A percentile compares a stretch with the other conserved stretches of the same genome.
Conservation (phyloP, 2,888 invertebrate species). For the Cheilosia soror region DNA sequence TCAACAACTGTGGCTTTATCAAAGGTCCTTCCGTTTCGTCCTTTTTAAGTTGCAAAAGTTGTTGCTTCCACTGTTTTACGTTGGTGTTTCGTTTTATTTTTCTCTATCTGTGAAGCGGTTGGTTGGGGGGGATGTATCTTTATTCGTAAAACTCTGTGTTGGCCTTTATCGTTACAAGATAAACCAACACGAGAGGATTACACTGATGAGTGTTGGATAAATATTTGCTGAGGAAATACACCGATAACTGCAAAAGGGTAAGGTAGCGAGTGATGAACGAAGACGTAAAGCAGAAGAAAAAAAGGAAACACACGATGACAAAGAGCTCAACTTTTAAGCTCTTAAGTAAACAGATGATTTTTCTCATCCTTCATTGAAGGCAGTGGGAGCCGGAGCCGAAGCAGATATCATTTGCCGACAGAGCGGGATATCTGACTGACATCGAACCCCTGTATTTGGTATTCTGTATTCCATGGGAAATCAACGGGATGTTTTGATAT, state of each 20-base stretch:
- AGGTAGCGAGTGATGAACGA: conserved; percentile 16
- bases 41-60: conserved; percentile 44
- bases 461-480: conserved; percentile 68
- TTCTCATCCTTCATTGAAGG: conserved; percentile 55
- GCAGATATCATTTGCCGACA: conserved; percentile 28
- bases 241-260: conserved; percentile 55
- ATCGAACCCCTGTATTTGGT: conserved; percentile 36
- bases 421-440: conserved; percentile 63
- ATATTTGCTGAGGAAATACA: conserved; percentile 73
- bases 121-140: conserved; percentile 37
- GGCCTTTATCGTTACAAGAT: conserved; percentile 72
- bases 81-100: conserved; percentile 29
- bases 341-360: conserved; percentile 75
- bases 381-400: neutral
- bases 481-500: conserved; percentile 65
- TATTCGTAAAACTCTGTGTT: conserved; percentile 58
- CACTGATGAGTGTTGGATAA: conserved; percentile 74
- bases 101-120: conserved; percentile 32
- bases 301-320: conserved; percentile 65
- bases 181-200: conserved; percentile 73
- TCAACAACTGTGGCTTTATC: conserved; percentile 56
- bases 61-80: conserved; percentile 43
- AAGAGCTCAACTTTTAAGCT: conserved; percentile 76
- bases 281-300: conserved; percentile 16
- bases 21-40: conserved; percentile 53